These are phyloP conservation scores for Otocyon megalotis DNA, from an alignment of 2,113 vertebrate genomes.

Conservation along the genomic window DNA sequence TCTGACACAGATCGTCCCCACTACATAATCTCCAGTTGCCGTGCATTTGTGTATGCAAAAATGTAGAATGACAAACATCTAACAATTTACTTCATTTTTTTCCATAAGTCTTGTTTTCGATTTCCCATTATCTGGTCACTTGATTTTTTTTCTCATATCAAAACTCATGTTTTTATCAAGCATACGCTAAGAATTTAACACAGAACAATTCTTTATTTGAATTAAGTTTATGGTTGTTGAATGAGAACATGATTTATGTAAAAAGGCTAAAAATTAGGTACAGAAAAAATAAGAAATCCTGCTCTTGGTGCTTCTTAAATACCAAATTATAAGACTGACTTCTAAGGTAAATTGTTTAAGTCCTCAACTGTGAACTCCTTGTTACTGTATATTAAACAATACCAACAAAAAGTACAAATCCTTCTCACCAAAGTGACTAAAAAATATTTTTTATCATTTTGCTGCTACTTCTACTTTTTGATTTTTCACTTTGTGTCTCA, in stretches of 20 bases:
- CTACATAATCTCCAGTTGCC: not conserved
- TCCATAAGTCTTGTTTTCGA: not conserved
- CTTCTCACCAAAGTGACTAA: not conserved
- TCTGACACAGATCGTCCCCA: not conserved
- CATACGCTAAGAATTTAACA: not conserved
- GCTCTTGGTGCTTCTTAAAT: not conserved
- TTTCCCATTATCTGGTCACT: not conserved
- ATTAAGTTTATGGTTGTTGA: not conserved
- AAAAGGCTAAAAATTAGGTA: not conserved
- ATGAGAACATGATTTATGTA: not conserved
- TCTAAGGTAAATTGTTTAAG: not conserved
- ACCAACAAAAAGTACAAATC: not conserved
- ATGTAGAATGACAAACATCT: not conserved
- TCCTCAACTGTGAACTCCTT: not conserved
- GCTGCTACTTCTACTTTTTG: not conserved
- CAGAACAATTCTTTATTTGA: slow-evolving; percentile 3
- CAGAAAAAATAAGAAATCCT: not conserved
- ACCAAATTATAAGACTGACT: not conserved
- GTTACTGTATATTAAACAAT: not conserved
- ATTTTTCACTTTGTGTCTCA: not conserved
- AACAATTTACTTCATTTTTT: not conserved
- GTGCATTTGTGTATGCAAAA: not conserved
- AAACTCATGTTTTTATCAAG: not conserved
- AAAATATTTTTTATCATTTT: not conserved
- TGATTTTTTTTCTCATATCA: not conserved